Evolutionary conservation across 2,113 vertebrate species (phyloP).

Genomic region (Ceratotherium simum): DNA sequence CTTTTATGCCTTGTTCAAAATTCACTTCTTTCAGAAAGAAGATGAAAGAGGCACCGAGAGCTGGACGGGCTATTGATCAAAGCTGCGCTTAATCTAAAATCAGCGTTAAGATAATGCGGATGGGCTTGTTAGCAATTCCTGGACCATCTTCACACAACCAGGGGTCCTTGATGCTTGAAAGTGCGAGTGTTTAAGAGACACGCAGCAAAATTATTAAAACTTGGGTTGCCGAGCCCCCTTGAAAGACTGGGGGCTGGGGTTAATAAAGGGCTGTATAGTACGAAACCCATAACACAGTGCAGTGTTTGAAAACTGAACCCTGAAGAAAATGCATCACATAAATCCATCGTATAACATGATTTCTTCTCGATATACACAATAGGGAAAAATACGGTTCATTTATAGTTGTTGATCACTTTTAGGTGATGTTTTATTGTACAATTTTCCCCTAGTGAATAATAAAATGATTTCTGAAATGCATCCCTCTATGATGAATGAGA

Average conservation of each 20-base stretch:
- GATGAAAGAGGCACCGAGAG: not conserved
- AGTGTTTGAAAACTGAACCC: not conserved
- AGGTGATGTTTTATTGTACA: not conserved
- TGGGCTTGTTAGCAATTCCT: not conserved
- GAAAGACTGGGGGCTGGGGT: not conserved
- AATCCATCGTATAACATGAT: not conserved
- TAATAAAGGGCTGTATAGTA: not conserved
- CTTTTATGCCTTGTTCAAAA: constrained; percentile 38
- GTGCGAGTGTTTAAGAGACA: not conserved
- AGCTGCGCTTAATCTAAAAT: not conserved
- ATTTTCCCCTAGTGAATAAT: not conserved
- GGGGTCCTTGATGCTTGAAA: not conserved
- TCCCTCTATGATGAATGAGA: not conserved
- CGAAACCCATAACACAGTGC: not conserved
- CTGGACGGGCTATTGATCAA: not conserved
- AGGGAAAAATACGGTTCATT: not conserved
- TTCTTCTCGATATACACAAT: not conserved
- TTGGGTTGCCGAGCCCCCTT: not conserved
- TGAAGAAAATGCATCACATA: not conserved
- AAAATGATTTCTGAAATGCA: not conserved
- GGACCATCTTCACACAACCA: accelerated
- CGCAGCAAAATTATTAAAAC: not conserved
- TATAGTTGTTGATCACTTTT: not conserved
- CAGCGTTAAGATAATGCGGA: not conserved
- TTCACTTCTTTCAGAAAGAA: not conserved